Conservation (phyloP, 2,113 vertebrate species). For the Barnardius zonarius region DNA sequence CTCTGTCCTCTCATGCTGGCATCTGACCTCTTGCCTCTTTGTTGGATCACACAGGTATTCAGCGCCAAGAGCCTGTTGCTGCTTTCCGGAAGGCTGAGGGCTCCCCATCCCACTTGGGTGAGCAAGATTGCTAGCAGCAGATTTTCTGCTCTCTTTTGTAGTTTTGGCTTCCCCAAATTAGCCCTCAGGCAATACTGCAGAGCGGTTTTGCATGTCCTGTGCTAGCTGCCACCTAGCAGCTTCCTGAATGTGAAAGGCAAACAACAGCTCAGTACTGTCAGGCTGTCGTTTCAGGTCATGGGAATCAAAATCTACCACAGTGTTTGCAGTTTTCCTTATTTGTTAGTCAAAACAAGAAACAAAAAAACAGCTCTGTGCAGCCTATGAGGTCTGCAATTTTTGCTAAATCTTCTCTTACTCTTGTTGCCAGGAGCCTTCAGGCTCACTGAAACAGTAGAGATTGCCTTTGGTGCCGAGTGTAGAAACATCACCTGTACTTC, state of each 20-base stretch:
- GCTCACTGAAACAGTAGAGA: not conserved
- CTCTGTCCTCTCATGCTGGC: rapidly evolving
- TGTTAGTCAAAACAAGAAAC: not conserved
- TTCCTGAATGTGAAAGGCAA: not conserved
- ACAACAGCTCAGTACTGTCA: not conserved
- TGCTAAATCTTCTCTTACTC: not conserved
- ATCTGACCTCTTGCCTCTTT: not conserved
- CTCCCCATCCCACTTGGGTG: conserved; percentile 73
- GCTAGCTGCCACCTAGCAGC: not conserved
- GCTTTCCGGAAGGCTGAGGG: conserved; percentile 69
- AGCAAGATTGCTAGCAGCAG: not conserved
- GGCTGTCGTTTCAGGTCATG: not conserved
- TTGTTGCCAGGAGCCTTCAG: not conserved
- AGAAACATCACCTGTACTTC: not conserved
- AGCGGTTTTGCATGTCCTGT: not conserved
- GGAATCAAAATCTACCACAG: not conserved
- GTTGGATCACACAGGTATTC: conserved; percentile 58
- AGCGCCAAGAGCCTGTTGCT: conserved; percentile 64
- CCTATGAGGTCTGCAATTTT: rapidly evolving
- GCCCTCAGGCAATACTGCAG: not conserved
- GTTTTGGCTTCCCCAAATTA: not conserved
- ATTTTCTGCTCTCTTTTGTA: not conserved
- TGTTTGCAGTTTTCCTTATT: not conserved
- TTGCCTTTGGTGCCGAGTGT: not conserved
- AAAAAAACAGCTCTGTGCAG: not conserved